These are phyloP conservation scores for Ginglymostoma cirratum DNA, from an alignment of 2,113 vertebrate genomes.

Conservation along the genomic window DNA sequence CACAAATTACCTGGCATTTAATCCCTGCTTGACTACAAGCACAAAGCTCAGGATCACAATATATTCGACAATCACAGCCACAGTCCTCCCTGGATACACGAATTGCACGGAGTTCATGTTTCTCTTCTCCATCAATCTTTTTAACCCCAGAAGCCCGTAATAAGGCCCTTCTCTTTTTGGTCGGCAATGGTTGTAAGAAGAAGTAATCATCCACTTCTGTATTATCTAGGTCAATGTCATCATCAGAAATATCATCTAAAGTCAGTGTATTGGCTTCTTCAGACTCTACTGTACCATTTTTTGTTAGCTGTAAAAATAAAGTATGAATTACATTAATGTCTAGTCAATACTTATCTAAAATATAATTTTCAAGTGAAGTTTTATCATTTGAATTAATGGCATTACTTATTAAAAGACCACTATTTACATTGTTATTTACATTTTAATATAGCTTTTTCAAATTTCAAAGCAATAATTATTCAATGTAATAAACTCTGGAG, in stretches of 20 bases:
- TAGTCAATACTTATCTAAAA: not conserved
- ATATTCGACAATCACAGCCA: constrained; percentile 89
- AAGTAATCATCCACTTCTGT: constrained; percentile 97
- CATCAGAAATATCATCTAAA: constrained; percentile 92
- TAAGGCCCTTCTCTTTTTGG: constrained; percentile 85
- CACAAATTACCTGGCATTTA: constrained; percentile 85
- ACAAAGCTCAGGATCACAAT: constrained; percentile 94
- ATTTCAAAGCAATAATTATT: not conserved
- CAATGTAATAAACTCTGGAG: not conserved
- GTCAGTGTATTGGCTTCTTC: constrained; percentile 87
- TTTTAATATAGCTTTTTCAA: too few species aligned
- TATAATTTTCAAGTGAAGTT: not conserved
- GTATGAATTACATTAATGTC: not conserved
- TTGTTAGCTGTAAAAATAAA: constrained; percentile 74
- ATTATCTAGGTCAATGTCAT: constrained; percentile 96
- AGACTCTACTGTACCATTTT: constrained; percentile 88
- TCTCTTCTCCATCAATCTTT: constrained; percentile 95
- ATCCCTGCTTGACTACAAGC: constrained; percentile 94
- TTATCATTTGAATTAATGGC: not conserved
- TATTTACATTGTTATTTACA: not conserved
- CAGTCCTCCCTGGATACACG: constrained; percentile 92
- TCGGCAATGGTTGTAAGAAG: constrained; percentile 92
- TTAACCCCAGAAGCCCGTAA: constrained; percentile 88
- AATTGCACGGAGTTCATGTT: constrained; percentile 88
- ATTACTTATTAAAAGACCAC: not conserved